Evolutionary conservation across 2,888 invertebrate species (phyloP).

Genomic region (Apocheima hispidaria): DNA sequence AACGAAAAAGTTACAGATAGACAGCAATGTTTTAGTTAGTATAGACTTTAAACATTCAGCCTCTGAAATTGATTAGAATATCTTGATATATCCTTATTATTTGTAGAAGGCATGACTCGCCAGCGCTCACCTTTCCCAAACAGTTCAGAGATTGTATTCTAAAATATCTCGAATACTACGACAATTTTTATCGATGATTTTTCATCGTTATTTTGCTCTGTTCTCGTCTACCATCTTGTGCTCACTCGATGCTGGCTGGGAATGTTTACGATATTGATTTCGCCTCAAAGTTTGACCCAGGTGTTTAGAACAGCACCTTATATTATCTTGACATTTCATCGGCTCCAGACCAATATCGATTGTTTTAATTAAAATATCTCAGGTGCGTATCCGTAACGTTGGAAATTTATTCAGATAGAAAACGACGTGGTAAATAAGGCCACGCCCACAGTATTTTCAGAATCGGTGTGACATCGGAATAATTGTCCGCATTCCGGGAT

Average conservation of each 20-base stretch:
- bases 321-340: constrained; percentile 76
- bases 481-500: constrained; percentile 15
- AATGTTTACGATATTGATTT: constrained; percentile 63
- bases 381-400: constrained; percentile 32
- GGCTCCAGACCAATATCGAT: constrained; percentile 60
- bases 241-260: constrained; percentile 6
- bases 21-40: too few species aligned
- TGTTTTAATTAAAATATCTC: constrained; percentile 71
- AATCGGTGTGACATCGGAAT: constrained; percentile 20
- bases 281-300: constrained; percentile 66
- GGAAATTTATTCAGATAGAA: constrained; percentile 16
- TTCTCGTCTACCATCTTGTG: background rate
- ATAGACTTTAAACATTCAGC: too few species aligned
- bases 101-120: too few species aligned
- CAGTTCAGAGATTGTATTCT: too few species aligned
- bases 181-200: too few species aligned
- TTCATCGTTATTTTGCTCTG: background rate
- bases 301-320: constrained; percentile 64
- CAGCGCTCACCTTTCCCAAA: too few species aligned
- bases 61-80: too few species aligned
- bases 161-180: too few species aligned
- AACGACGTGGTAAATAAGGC: background rate
- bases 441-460: background rate
- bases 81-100: too few species aligned
- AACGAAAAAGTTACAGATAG: too few species aligned